Evolutionary conservation across 2,113 vertebrate genomes (phyloP), one percentile per base, ranked within the genome.

Genomic region (Leucopternis melanops): DNA sequence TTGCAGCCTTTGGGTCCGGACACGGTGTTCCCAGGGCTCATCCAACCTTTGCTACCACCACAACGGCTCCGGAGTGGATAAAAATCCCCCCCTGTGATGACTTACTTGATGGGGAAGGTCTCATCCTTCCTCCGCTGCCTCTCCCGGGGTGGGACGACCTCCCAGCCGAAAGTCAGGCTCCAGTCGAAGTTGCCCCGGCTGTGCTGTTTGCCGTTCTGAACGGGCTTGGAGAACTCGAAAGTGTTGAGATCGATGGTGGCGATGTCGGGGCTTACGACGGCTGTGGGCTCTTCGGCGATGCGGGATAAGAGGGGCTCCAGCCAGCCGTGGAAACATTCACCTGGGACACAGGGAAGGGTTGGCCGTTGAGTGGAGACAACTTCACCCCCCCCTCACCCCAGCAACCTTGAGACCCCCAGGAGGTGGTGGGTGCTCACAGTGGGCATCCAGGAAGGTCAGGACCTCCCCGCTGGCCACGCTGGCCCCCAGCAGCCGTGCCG

Each of bases 171-270:
- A 0, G 98, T 98, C 90, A 99, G 97, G 91, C 98, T 99, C 99
- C 99, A 99, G 97, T 99, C 99, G 45, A 99, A 99, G 96, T 99
- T 99, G 15, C 99, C 99, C 1, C 99, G 98, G 97, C 99, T 99
- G 81, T 97, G 98, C 29, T 98, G 98, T 13, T 97, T 98, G 44
- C 97, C 98, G 2, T 94, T 97, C 87, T 97, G 95, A 29, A 98
- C n/a, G 0, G 99, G 99, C 92, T 98, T 99, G 96, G 98, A 95
- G 96, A 99, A 99, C 93, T 98, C 97, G 16, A 99, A 99, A 70
- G 81, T 98, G 97, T 99, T 98, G 22, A 99, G 97, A 96, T 99
- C 98, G 14, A 99, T 99, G 97, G 98, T 98, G 95, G 97, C 97
- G 27, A 99, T 99, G 94, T 99, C 99, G 1, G 99, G 99, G 94